Conservation (phyloP, 2,888 invertebrate genomes). For the Drosophila affinis region DNA sequence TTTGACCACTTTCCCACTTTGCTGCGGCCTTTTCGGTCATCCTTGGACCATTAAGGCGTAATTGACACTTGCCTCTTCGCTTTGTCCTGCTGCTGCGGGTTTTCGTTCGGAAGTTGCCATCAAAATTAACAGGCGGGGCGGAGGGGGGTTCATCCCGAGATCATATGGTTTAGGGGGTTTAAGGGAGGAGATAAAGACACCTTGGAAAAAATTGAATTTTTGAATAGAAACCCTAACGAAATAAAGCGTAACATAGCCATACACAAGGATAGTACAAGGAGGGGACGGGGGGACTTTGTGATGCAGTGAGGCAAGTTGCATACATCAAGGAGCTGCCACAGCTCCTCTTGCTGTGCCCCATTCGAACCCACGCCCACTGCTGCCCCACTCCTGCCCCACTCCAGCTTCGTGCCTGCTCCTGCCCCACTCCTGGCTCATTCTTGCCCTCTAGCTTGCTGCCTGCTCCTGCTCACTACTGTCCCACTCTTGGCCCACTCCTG, state of each 20-base stretch:
- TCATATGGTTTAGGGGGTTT: neutral
- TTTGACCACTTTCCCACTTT: slow-evolving; percentile 71
- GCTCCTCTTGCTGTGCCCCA: slow-evolving; percentile 10
- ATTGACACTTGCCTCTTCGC: slow-evolving; percentile 68
- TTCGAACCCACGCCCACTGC: neutral
- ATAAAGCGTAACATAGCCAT: neutral
- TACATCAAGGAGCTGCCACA: slow-evolving; percentile 60
- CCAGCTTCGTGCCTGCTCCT: slow-evolving; percentile 40
- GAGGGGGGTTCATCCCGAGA: neutral
- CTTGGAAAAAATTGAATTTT: slow-evolving; percentile 66
- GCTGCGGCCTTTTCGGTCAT: slow-evolving; percentile 77
- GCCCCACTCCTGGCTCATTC: neutral
- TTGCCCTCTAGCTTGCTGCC: neutral
- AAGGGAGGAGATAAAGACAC: slow-evolving; percentile 54
- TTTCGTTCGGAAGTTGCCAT: slow-evolving; percentile 2
- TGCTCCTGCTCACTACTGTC: too few species aligned
- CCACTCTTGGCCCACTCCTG: neutral
- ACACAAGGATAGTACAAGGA: neutral
- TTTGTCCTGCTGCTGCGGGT: neutral
- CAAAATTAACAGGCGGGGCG: neutral
- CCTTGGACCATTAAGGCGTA: slow-evolving; percentile 77
- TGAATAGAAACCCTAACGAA: slow-evolving; percentile 47
- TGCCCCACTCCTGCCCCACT: neutral
- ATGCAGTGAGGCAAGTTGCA: slow-evolving; percentile 43
- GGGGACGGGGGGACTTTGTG: neutral